A percentile compares a stretch with the other conserved stretches of the same genome.
Evolutionary conservation across 2,113 vertebrate genomes (phyloP).

Genomic region (Nerophis lumbriciformis): DNA sequence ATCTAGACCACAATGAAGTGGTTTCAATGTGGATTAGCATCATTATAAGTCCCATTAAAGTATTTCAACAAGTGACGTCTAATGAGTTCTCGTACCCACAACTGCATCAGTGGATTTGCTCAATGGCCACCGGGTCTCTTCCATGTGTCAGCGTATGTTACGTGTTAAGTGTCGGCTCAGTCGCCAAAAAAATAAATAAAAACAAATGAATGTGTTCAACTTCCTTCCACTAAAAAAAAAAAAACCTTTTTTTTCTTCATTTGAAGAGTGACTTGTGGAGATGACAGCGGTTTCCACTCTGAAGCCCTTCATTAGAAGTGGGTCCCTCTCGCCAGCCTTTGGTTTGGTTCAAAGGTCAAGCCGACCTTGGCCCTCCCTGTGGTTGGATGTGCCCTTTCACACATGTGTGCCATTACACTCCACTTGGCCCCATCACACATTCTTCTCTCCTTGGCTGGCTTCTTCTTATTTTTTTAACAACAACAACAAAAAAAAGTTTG

Average conservation of each 20-base stretch:
- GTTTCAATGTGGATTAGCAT: no score
- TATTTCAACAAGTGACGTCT: not conserved
- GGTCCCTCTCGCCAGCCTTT: constrained; percentile 44
- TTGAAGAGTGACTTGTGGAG: constrained; percentile 46
- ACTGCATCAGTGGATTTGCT: constrained; percentile 2
- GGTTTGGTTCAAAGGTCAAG: constrained; percentile 60
- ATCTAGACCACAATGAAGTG: no score
- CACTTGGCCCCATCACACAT: constrained; percentile 47
- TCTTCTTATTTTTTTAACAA: constrained; percentile 29
- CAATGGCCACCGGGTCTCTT: constrained; percentile 15
- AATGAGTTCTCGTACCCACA: not conserved
- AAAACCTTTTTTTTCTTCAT: constrained; percentile 35
- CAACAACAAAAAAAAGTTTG: constrained; percentile 17
- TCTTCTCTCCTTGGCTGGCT: no score
- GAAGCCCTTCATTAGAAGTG: constrained; percentile 56
- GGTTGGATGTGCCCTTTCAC: constrained; percentile 52
- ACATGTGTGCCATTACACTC: constrained; percentile 61
- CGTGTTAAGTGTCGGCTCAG: constrained; percentile 17
- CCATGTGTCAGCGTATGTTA: constrained; percentile 16
- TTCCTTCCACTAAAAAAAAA: constrained; percentile 17
- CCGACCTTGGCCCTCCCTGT: constrained; percentile 46
- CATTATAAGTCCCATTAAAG: not conserved
- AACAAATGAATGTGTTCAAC: constrained; percentile 4
- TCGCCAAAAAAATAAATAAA: constrained; percentile 16
- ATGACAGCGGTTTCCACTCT: constrained; percentile 46